Conservation (phyloP, 2,797 vertebrate genomes). For the Muscicapa comitata region DNA sequence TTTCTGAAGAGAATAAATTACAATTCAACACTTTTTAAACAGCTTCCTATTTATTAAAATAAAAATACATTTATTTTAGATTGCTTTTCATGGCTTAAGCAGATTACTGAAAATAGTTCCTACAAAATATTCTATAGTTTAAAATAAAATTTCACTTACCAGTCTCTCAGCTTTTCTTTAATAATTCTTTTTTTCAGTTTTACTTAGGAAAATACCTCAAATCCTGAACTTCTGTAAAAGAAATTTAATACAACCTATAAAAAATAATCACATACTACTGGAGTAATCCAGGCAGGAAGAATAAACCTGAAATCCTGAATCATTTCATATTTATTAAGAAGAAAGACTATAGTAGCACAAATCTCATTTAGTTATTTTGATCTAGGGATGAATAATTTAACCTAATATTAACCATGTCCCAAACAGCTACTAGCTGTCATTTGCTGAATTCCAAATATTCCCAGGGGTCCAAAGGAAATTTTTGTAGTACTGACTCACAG, state of each 20-base stretch:
- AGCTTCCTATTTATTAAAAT: not conserved
- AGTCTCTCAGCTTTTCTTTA: not conserved
- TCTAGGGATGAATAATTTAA: not conserved
- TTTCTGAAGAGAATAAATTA: not conserved
- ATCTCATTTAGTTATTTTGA: not conserved
- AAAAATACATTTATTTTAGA: not conserved
- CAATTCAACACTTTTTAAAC: not conserved
- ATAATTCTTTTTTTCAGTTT: not conserved
- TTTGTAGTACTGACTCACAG: constrained; percentile 2
- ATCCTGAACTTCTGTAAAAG: not conserved
- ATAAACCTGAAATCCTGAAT: not conserved
- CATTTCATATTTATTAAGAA: not conserved
- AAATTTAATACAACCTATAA: not conserved
- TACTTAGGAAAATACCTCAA: not conserved
- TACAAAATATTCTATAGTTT: not conserved
- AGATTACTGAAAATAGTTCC: not conserved
- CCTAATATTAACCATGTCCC: not conserved
- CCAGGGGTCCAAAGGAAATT: constrained; percentile 2
- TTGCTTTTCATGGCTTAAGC: not conserved
- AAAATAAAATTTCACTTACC: not conserved
- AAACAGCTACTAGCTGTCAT: not conserved
- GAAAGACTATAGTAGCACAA: not conserved
- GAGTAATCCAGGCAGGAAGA: not conserved
- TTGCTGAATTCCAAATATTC: constrained; percentile 27
- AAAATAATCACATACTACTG: not conserved